Evolutionary conservation across 2,113 vertebrate species (phyloP), one percentile per base, ranked within the genome.

Genomic region (Rhinoptilus africanus): DNA sequence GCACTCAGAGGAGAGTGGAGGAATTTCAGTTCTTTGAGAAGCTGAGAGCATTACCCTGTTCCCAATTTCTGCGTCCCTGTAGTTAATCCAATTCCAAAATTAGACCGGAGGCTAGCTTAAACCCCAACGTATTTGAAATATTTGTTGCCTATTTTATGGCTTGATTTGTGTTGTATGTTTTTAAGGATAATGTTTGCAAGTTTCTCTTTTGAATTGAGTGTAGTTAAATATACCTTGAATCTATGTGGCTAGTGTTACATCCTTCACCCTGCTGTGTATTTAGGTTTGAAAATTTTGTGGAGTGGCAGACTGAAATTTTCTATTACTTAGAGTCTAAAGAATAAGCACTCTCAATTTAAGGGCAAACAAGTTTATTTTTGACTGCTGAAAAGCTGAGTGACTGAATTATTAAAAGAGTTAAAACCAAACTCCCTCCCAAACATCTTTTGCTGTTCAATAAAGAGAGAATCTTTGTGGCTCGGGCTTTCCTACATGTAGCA

Each of bases 381-480:
- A 66, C 15, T 43, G 30, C 39, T 53, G 78, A 79, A 90, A 82
- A 88, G 32, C 37, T 6, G 14, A 8, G 24, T 56, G 50, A 43
- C 63, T 69, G 12, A 76, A 41, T 72, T 85, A 32, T 21, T 22
- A 51, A 43, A 20, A 12, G 0, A 85, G 62, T 73, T 41, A 54
- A 93, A 80, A n/a, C 2, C 43, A 71, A 64, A n/a, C 24, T 75
- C 0, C 0, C 22, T 66, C 50, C 12, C 3, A 0, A 59, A 28
- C 39, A 48, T 57, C 27, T 85, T 88, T 53, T n/a, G 4, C 19
- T 77, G 15, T 5, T 86, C 54, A 63, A 2, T 53, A 8, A 22
- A 47, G 20, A 73, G 50, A 59, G n/a, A 23, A 84, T 54, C 37
- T 37, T 67, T 54, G 69, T 35, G n/a, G 22, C 12, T 88, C 16